A percentile compares a stretch with the other conserved stretches of the same genome.
phyloP scores from a whole-genome alignment of 2,888 invertebrate species.

The Noctua janthe region DNA sequence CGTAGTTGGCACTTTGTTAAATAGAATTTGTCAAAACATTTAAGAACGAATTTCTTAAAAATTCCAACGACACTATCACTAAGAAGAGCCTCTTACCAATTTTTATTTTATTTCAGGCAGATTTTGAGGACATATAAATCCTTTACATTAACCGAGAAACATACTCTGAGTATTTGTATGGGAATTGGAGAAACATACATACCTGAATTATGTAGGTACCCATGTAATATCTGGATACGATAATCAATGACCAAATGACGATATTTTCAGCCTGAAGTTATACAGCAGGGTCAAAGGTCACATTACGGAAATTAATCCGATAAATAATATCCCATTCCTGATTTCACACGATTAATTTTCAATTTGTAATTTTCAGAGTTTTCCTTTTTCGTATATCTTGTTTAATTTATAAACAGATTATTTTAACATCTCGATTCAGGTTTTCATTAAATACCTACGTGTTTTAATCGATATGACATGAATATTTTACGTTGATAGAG shows the following conservation, averaged over 20 bases:
- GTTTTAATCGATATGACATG: conserved; percentile 1
- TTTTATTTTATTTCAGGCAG: background rate
- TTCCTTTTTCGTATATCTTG: background rate
- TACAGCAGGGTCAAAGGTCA: conserved; percentile 1
- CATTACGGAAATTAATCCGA: conserved; percentile 23
- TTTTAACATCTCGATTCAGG: background rate
- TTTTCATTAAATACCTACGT: background rate
- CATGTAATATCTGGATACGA: background rate
- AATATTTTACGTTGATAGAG: background rate
- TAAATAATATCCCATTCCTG: conserved; percentile 1
- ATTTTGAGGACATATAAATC: background rate
- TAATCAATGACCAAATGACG: background rate
- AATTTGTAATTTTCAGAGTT: conserved; percentile 19
- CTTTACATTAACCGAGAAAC: background rate
- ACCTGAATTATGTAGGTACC: background rate
- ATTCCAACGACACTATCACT: background rate
- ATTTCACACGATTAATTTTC: conserved; percentile 21
- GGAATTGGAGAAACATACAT: background rate
- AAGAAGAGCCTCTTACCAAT: background rate
- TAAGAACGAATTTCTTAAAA: background rate
- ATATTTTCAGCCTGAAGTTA: background rate
- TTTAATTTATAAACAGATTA: conserved; percentile 17
- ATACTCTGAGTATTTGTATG: background rate
- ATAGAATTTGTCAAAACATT: background rate
- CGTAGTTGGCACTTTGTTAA: background rate